These are phyloP conservation scores for Eudasyphora cyanicolor DNA, from an alignment of 2,888 invertebrate species.

Conservation along the genomic window DNA sequence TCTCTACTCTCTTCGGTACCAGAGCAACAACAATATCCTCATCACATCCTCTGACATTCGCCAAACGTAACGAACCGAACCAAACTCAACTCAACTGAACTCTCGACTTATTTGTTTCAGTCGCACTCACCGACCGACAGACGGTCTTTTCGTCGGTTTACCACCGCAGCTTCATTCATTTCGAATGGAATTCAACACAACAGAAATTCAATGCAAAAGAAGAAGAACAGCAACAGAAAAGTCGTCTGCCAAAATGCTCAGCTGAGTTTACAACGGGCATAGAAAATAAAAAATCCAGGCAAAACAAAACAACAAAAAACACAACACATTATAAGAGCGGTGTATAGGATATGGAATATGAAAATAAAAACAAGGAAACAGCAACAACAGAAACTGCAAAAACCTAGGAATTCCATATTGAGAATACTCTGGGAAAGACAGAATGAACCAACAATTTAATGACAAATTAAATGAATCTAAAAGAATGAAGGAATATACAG, in stretches of 20 bases:
- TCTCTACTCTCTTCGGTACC: background rate
- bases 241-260: constrained; percentile 25
- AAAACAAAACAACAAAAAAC: background rate
- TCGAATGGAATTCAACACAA: constrained; percentile 4
- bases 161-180: constrained; percentile 31
- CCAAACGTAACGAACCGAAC: background rate
- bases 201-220: background rate
- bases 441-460: no score
- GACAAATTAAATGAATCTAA: no score
- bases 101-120: constrained; percentile 23
- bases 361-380: constrained; percentile 36
- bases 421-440: background rate
- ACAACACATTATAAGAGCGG: background rate
- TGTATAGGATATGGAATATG: constrained; percentile 1
- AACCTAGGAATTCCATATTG: background rate
- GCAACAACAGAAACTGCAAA: background rate
- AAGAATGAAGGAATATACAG: no score
- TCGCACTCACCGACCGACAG: no score
- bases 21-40: background rate
- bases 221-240: background rate
- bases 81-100: constrained; percentile 20
- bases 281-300: background rate
- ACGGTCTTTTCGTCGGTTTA: no score
- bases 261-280: constrained; percentile 25
- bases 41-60: background rate